Evolutionary conservation across 2,113 vertebrate genomes (phyloP), one percentile per base, ranked within the genome.

Genomic region (Prolemur simus): DNA sequence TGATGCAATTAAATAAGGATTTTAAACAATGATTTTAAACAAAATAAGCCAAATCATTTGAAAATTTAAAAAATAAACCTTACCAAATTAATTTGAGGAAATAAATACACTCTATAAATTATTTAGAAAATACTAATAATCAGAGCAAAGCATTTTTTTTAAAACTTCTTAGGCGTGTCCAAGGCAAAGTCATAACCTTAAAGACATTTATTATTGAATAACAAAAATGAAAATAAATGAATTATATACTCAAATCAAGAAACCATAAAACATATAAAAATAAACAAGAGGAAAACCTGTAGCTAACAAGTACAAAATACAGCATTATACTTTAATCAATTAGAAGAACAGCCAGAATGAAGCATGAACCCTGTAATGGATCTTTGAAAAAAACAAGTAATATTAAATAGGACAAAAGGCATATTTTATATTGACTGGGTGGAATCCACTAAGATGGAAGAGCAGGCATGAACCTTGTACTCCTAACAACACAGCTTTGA

Each of bases 321-420:
- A 96, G 87, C 91, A 96, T 37, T 68, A 77, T 85, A 66, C 13
- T 39, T n/a, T 39, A 66, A 66, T 42, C 37, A 42, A 58, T n/a
- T 80, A 60, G 29, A 83, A 83, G 54, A 42, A 80, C 25, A 80
- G 39, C 56, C 47, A 85, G 64, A 85, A 78, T 42, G 81, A 96
- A 15, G 32, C 68, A 42, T 52, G 80, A 81, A 60, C 12, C 56
- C n/a, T 45, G 15, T 39, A 27, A 77, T 56, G 37, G 29, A n/a
- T 76, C 17, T 68, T 49, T 63, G 27, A 68, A 63, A 91, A 91
- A 94, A 37, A 29, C 14, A 90, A n/a, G 17, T 37, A 56, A 18
- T 47, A 76, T 29, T 87, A 42, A 56, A 15, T 42, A n/a, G 34
- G 58, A 54, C 42, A 73, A 27, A 6, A 37, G 49, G 34, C 20